These are phyloP conservation scores for Drosophila teissieri DNA, from an alignment of 1,140 invertebrate species.

Conservation along the genomic window DNA sequence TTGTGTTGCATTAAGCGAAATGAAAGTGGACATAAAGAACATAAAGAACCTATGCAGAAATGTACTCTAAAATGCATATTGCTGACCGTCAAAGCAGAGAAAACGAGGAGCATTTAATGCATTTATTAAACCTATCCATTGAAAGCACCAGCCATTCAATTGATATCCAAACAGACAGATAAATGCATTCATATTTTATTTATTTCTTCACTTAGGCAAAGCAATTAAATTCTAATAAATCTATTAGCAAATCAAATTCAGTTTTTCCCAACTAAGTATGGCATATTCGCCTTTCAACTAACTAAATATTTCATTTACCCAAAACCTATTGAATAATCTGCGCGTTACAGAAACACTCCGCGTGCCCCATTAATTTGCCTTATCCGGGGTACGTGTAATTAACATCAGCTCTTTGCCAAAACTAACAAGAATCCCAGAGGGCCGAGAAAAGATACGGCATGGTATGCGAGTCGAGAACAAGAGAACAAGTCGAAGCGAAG, in stretches of 20 bases:
- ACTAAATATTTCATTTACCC: not conserved
- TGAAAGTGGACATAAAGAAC: constrained; percentile 20
- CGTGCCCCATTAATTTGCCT: constrained; percentile 39
- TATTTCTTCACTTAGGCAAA: not conserved
- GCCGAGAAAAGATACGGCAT: not conserved
- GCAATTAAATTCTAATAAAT: not conserved
- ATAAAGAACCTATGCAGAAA: constrained; percentile 1
- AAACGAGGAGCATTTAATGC: not conserved
- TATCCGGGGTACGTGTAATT: constrained; percentile 36
- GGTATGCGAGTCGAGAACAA: constrained; percentile 34
- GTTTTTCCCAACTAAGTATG: not conserved
- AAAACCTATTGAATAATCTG: not conserved
- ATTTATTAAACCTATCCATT: not conserved
- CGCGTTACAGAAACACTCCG: not conserved
- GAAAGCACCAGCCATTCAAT: not conserved
- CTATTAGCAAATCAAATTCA: not conserved
- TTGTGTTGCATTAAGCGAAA: constrained; percentile 39
- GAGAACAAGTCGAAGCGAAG: constrained; percentile 40
- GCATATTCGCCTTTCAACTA: not conserved
- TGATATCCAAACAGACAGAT: not conserved
- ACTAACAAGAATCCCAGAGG: constrained; percentile 13
- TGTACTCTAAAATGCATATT: constrained; percentile 2
- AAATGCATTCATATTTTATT: not conserved
- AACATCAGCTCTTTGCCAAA: constrained; percentile 29
- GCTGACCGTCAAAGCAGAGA: constrained; percentile 6